Evolutionary conservation across 2,797 vertebrate species (phyloP).

Genomic region (Sebastes matsubarae): DNA sequence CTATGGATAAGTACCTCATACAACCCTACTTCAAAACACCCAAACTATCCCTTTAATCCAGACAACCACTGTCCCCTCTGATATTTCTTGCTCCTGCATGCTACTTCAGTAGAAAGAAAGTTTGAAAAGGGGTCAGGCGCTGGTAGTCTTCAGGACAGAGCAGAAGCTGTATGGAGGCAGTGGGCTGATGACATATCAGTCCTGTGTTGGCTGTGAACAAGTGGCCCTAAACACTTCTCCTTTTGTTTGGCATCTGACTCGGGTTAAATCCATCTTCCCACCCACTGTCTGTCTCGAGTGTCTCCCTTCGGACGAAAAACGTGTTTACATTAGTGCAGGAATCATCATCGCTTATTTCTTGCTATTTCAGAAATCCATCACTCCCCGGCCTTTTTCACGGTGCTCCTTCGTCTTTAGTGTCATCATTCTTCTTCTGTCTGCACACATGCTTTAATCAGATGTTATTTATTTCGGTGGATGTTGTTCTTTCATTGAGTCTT

Average conservation of each 20-base stretch:
- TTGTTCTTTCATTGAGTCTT: neutral
- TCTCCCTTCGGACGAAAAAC: constrained; percentile 41
- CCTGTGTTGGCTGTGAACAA: constrained; percentile 43
- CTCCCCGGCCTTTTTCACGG: neutral
- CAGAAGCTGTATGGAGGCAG: constrained; percentile 2
- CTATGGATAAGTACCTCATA: too few species aligned
- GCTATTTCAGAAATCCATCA: constrained; percentile 29
- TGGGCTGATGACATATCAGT: constrained; percentile 33
- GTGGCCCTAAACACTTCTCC: constrained; percentile 47
- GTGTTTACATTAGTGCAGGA: constrained; percentile 54
- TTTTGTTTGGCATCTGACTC: constrained; percentile 44
- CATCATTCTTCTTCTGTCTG: constrained; percentile 18
- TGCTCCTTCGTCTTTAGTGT: neutral
- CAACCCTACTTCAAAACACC: too few species aligned
- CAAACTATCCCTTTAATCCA: neutral
- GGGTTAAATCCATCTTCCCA: constrained; percentile 42
- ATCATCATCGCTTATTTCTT: constrained; percentile 52
- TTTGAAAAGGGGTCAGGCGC: neutral
- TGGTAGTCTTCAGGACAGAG: neutral
- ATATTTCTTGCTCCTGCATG: neutral
- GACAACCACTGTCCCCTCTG: neutral
- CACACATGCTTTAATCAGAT: constrained; percentile 26
- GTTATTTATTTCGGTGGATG: constrained; percentile 34
- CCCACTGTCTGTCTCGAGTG: constrained; percentile 60
- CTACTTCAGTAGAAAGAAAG: neutral